Conservation (phyloP, 2,888 invertebrate species). For the Pachydiplax longipennis region DNA sequence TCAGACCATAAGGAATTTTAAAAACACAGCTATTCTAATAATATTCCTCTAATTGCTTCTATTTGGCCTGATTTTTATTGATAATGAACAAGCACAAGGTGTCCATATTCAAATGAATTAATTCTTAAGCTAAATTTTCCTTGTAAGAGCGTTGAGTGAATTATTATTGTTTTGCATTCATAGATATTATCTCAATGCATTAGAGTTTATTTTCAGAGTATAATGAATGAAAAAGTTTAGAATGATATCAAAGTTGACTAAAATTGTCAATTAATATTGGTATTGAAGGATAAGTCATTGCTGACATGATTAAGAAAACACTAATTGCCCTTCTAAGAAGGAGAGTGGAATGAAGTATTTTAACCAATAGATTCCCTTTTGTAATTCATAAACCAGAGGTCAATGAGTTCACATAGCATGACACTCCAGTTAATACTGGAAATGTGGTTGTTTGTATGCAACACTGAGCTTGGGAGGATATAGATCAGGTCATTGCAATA, state of each 20-base stretch:
- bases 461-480: neutral
- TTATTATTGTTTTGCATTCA: slow-evolving; percentile 19
- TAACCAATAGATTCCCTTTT: slow-evolving; percentile 6
- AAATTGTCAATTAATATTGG: neutral
- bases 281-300: neutral
- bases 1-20: neutral
- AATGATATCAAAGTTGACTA: neutral
- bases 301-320: neutral
- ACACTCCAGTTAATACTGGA: neutral
- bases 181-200: neutral
- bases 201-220: neutral
- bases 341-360: neutral
- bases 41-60: slow-evolving; percentile 20
- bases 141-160: neutral
- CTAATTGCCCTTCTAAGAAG: neutral
- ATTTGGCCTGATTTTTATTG: slow-evolving; percentile 40
- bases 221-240: neutral
- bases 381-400: neutral
- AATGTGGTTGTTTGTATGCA: neutral
- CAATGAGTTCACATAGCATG: neutral
- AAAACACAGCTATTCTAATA: slow-evolving; percentile 13
- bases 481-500: neutral
- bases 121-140: neutral
- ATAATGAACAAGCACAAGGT: slow-evolving; percentile 26
- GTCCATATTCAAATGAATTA: neutral